Evolutionary conservation across 2,113 vertebrate species (phyloP), one percentile per base, ranked within the genome.

Genomic region (Aviceda subcristata): DNA sequence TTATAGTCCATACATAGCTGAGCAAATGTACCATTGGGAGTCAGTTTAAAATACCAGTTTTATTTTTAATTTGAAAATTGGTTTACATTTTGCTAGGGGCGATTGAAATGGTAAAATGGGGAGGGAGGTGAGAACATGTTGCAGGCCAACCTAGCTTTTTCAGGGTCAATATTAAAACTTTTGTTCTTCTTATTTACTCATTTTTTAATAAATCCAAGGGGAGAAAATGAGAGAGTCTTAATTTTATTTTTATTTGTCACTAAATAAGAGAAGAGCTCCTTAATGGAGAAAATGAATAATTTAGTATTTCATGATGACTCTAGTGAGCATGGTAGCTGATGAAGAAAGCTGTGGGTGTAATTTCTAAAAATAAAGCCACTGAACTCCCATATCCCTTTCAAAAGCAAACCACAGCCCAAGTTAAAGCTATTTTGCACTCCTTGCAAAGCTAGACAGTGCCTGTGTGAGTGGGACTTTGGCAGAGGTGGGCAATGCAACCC

Each of bases 31-130:
- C 78, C 34, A 13, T 6, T 60, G 84, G 36, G 83, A 78, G 24
- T 34, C 1, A 2, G 27, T 85, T 93, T 83, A 77, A 95, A 95
- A 67, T 66, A 67, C 6, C 21, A 17, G 51, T 30, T 93, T 86
- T 91, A 92, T 88, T 96, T 91, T 95, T 89, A 78, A 91, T 84
- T 89, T 94, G 60, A 68, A 89, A 94, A 91, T 92, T 9, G 32
- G 20, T 86, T 95, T 88, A 41, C 3, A 1, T 80, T 94, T 95
- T 92, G 17, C 72, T 24, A 9, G 39, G 8, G 34, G 78, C 3
- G 2, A 86, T 43, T 62, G 50, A 78, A 88, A 77, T 46, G 68
- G 59, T 84, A 74, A 83, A 71, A 55, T 46, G 55, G 62, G 63
- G 72, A 76, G 62, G 76, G 80, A 92, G 8, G 10, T 74, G 43